These are phyloP conservation scores for Spatulosminthurus flaviceps DNA, from an alignment of 2,888 invertebrate genomes.

Conservation along the genomic window DNA sequence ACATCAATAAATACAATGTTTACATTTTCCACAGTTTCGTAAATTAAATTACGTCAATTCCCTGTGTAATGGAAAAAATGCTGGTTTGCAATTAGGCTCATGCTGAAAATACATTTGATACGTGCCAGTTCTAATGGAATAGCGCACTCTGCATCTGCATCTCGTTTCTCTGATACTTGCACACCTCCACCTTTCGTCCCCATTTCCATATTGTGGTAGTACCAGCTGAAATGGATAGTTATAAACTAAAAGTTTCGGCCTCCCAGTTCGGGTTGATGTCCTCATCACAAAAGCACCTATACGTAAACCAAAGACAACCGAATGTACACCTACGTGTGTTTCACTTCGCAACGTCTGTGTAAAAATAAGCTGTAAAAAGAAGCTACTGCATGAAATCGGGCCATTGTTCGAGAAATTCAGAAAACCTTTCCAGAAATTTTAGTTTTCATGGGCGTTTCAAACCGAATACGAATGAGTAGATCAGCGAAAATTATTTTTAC, in stretches of 20 bases:
- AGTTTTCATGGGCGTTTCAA: no score
- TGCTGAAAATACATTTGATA: background rate
- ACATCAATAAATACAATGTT: no score
- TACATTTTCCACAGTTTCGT: no score
- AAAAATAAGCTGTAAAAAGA: background rate
- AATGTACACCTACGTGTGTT: background rate
- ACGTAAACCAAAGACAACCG: background rate
- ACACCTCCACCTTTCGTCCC: conserved; percentile 21
- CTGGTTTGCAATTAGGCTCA: background rate
- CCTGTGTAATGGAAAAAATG: background rate
- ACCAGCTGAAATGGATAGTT: background rate
- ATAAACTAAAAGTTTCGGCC: conserved; percentile 8
- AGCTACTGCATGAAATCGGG: background rate
- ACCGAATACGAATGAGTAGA: no score
- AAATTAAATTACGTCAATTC: no score
- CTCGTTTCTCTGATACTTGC: conserved; percentile 2
- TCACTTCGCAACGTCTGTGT: no score
- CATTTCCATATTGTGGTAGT: background rate
- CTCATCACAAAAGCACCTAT: conserved; percentile 17
- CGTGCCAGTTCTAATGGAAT: background rate
- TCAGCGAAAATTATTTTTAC: no score
- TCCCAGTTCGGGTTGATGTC: background rate
- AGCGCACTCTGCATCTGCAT: conserved; percentile 6
- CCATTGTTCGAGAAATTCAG: no score
- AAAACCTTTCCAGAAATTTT: no score